Evolutionary conservation across 2,797 vertebrate species (phyloP), one percentile per base, ranked within the genome.

Genomic region (Megalops cyprinoides): DNA sequence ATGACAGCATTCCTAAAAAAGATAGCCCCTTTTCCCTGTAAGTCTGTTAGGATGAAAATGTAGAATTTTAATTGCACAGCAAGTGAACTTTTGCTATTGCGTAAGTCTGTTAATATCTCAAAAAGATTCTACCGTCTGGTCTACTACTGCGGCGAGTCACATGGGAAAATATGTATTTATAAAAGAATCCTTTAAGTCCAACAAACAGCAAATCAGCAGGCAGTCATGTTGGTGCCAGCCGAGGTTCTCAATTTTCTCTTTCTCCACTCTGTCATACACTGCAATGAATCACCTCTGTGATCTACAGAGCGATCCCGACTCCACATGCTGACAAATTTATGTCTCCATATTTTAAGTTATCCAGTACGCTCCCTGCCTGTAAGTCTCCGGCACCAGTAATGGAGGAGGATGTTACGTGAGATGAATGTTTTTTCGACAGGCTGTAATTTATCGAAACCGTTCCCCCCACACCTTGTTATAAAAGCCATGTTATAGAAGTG

Each of bases 251-350:
- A 34, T 65, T 37, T 65, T 34, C 31, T 62, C 28, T 65, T 37
- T 65, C 62, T 65, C 12, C 62, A 65, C 62, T 60, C 18, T 4
- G 12, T 65, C 23, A 65, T 37, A 34, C 14, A 8, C 62, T 65
- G 34, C 62, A 65, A 37, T 15, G 62, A 65, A 37, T 65, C 34
- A 25, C 12, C 62, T 37, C 62, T 34, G 34, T 65, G 31, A 65
- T 65, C 28, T 65, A 31, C 62, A 1, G 62, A 37, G 62, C 62
- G 6, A 37, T 37, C 62, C 62, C 20, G 31, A 37, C 31, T 65
- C 62, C 31, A 10, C 62, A 34, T 37, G 31, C 62, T 65, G 62
- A 65, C 62, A 65, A 37, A 65, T 65, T 65, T 65, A 65, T 65
- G 62, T 37, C 31, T 3, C 62, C 62, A 65, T 65, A 65, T 65